Evolutionary conservation across 2,888 invertebrate genomes (phyloP).

Genomic region (Conus canariensis): DNA sequence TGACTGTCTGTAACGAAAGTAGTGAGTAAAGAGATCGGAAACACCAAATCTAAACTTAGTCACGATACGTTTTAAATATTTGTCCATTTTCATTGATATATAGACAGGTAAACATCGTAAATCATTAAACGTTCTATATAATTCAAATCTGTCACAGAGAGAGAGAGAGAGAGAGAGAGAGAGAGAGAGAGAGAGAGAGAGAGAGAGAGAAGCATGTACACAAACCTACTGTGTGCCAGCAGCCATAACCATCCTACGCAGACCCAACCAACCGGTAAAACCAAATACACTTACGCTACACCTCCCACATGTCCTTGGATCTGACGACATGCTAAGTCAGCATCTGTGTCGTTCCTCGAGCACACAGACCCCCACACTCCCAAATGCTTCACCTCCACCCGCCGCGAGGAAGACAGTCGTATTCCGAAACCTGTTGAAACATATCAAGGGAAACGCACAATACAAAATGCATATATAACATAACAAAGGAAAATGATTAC

Average conservation of each 20-base stretch:
- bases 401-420: conserved; percentile 23
- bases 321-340: conserved; percentile 50
- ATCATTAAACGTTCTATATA: not conserved
- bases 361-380: conserved; percentile 60
- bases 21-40: no score
- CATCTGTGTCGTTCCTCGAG: conserved; percentile 37
- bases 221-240: not conserved
- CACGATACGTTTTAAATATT: no score
- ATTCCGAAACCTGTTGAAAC: conserved; percentile 41
- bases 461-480: no score
- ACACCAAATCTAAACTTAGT: no score
- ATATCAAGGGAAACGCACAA: no score
- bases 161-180: not conserved
- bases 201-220: not conserved
- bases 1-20: no score
- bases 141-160: not conserved
- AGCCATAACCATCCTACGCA: no score
- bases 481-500: no score
- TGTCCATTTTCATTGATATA: no score
- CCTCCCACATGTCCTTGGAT: conserved; percentile 47
- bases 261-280: no score
- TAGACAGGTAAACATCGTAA: no score
- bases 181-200: not conserved
- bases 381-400: conserved; percentile 47
- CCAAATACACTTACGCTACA: not conserved